These are phyloP conservation scores for Clusia tigrina DNA, from an alignment of 2,888 invertebrate genomes.

Conservation along the genomic window DNA sequence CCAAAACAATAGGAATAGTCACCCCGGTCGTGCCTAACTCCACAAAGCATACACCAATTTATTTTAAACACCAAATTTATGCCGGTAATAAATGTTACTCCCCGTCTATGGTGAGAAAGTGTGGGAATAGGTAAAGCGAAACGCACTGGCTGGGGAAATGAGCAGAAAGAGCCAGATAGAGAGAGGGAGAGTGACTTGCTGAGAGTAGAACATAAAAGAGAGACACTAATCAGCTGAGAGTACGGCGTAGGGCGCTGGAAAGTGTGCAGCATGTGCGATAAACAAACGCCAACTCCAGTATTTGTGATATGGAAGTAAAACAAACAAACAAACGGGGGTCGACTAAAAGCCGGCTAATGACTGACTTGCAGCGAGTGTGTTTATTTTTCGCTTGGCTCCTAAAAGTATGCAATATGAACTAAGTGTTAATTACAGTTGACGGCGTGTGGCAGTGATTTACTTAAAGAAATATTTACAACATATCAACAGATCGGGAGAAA, in stretches of 20 bases:
- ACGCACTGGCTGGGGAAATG: neutral
- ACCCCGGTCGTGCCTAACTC: neutral
- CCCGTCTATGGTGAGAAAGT: too few species aligned
- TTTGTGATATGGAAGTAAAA: neutral
- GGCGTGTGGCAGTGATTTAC: constrained; percentile 18
- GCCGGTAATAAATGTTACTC: too few species aligned
- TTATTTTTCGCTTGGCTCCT: constrained; percentile 33
- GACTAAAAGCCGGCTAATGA: constrained; percentile 12
- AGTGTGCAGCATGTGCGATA: constrained; percentile 18
- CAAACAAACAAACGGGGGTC: neutral
- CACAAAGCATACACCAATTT: constrained; percentile 25
- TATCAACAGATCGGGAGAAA: constrained; percentile 16
- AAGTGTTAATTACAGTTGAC: constrained; percentile 17
- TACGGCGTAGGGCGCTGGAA: too few species aligned
- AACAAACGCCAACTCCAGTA: constrained; percentile 12
- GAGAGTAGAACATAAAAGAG: neutral
- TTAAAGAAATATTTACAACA: constrained; percentile 33
- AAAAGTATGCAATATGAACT: constrained; percentile 41
- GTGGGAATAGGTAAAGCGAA: neutral
- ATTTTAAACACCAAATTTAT: neutral
- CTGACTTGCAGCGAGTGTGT: constrained; percentile 9
- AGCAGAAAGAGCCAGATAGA: constrained; percentile 9
- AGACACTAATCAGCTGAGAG: constrained; percentile 5
- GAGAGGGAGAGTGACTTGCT: constrained; percentile 6
- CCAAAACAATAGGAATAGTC: neutral